Evolutionary conservation across 1,140 invertebrate genomes (phyloP), one percentile per base, ranked within the genome.

Genomic region (Araneus ventricosus): DNA sequence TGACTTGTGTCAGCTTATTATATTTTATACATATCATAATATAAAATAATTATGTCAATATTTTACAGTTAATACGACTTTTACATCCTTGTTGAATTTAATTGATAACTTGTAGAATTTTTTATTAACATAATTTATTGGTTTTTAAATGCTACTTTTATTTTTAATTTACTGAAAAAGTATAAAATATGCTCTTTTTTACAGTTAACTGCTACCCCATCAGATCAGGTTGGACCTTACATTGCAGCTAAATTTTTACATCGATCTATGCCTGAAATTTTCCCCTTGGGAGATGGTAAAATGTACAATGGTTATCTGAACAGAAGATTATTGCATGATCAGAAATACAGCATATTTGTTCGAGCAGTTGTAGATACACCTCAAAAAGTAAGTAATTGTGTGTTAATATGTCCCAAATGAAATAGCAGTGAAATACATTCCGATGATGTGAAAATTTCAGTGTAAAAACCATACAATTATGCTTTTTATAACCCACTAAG

Each of bases 181-280:
- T 8, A 45, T 3, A 17, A 52, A 52, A 52, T 37, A 24, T 87
- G 14, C 8, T 2, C n/a, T 75, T 86, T 70, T 30, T 34, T 88
- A n/a, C 45, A 94, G 94, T 67, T 94, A 7, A 63, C 90, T 88
- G 75, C 82, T 20, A 94, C 94, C 17, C 93, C 93, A n/a, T 63
- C 91, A 17, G 92, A 94, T 79, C 91, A 94, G 93, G 97, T 97
- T 94, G 96, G 97, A 59, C 98, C 98, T 0, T 99, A 99, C 94
- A 99, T 99, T 94, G 98, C 98, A 67, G 98, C 98, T 52, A 98
- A 98, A 95, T 99, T 99, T 95, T 97, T 98, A n/a, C 98, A 98
- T 94, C 96, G 98, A 94, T 98, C 97, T 93, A 98, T 99, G 95
- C 98, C 98, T 0, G 98, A 98, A 94, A 98, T 98, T 1, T 99